phyloP scores from a whole-genome alignment of 2,113 vertebrate species.

The Suricata suricatta region DNA sequence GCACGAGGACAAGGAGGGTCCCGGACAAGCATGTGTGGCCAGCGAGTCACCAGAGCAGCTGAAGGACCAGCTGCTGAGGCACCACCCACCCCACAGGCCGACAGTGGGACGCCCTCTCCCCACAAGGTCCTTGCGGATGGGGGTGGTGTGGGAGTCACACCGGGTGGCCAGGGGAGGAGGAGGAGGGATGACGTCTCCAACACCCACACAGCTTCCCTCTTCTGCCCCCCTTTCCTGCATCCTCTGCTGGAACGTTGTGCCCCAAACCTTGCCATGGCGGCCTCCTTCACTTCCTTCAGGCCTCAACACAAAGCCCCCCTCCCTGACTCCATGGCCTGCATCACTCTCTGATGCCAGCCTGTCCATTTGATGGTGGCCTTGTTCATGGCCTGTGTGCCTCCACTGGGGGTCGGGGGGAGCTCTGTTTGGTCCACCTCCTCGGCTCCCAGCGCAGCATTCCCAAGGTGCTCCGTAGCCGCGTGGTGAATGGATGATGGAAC shows the following conservation, averaged over 20 bases:
- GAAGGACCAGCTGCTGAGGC: not conserved
- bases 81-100: fast-evolving
- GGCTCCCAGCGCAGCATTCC: fast-evolving
- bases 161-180: fast-evolving
- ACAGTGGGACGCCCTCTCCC: fast-evolving
- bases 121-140: too few species aligned
- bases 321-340: not conserved
- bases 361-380: not conserved
- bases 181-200: not conserved
- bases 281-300: not conserved
- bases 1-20: not conserved
- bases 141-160: not conserved
- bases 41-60: too few species aligned
- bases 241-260: not conserved
- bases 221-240: not conserved
- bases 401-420: too few species aligned
- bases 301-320: not conserved
- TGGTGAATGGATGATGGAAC: not conserved
- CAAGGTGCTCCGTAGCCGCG: not conserved
- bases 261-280: not conserved
- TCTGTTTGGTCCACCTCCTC: not conserved
- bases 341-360: not conserved
- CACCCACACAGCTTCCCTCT: not conserved
- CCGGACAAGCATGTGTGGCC: fast-evolving
- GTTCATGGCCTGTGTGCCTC: not conserved